These are phyloP conservation scores for Synergus gifuensis DNA, from an alignment of 2,888 invertebrate species.

Conservation along the genomic window DNA sequence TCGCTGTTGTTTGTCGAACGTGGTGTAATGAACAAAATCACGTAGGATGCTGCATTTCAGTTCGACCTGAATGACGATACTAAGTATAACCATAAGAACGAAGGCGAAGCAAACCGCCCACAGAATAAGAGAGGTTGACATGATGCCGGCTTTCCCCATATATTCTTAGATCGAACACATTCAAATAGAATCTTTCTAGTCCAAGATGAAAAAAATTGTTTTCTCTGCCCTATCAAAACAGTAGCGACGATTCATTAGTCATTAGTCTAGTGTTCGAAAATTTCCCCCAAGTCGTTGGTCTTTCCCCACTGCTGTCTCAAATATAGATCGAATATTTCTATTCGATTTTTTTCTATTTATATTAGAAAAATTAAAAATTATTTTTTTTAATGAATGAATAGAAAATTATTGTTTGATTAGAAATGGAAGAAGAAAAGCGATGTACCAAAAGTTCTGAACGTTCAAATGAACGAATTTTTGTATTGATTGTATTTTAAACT, in stretches of 20 bases:
- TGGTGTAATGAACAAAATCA: conserved; percentile 1
- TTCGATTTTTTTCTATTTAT: not conserved
- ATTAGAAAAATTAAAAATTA: too few species aligned
- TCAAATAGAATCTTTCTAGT: not conserved
- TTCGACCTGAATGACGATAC: not conserved
- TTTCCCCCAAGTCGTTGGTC: not conserved
- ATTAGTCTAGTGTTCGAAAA: not conserved
- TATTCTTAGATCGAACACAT: not conserved
- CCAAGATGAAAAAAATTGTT: not conserved
- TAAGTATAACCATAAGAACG: not conserved
- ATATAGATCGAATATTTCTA: not conserved
- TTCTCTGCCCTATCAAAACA: not conserved
- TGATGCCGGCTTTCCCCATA: not conserved
- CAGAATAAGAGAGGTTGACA: conserved; percentile 1
- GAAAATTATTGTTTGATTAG: not conserved
- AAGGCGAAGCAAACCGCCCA: not conserved
- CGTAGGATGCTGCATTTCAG: not conserved
- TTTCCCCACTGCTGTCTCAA: not conserved
- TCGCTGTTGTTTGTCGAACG: not conserved
- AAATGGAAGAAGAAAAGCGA: not conserved
- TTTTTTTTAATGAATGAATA: not conserved
- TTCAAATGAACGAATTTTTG: too few species aligned
- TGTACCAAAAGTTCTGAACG: too few species aligned
- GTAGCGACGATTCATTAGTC: not conserved
- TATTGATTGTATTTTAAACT: too few species aligned